Conservation (phyloP, 2,113 vertebrate genomes). For the Pseudonaja textilis region DNA sequence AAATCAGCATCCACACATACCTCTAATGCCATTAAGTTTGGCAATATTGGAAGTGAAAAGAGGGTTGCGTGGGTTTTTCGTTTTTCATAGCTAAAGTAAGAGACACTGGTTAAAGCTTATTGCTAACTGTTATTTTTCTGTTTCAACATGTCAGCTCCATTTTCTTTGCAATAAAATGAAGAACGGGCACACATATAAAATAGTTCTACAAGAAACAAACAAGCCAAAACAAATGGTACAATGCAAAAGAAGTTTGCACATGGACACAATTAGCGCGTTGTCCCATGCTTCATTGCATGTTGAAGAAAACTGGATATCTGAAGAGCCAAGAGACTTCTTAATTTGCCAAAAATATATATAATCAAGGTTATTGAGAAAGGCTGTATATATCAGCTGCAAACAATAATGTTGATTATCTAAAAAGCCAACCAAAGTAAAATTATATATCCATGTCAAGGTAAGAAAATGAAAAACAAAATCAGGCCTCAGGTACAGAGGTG, state of each 20-base stretch:
- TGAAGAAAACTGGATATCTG: background rate
- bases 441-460: background rate
- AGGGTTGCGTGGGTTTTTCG: background rate
- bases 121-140: background rate
- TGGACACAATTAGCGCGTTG: background rate
- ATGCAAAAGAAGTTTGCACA: background rate
- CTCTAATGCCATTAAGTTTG: background rate
- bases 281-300: background rate
- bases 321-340: background rate
- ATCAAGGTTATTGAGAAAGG: background rate
- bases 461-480: background rate
- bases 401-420: background rate
- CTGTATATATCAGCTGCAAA: background rate
- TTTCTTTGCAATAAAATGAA: background rate
- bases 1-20: background rate
- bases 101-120: background rate
- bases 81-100: background rate
- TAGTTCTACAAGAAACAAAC: background rate
- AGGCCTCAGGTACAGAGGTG: background rate
- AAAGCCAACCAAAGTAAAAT: background rate
- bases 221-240: background rate
- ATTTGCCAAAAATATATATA: background rate
- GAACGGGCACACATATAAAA: background rate
- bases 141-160: background rate
- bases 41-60: background rate